Evolutionary conservation across 2,888 invertebrate genomes (phyloP).

Genomic region (Balanococcus diminutus): DNA sequence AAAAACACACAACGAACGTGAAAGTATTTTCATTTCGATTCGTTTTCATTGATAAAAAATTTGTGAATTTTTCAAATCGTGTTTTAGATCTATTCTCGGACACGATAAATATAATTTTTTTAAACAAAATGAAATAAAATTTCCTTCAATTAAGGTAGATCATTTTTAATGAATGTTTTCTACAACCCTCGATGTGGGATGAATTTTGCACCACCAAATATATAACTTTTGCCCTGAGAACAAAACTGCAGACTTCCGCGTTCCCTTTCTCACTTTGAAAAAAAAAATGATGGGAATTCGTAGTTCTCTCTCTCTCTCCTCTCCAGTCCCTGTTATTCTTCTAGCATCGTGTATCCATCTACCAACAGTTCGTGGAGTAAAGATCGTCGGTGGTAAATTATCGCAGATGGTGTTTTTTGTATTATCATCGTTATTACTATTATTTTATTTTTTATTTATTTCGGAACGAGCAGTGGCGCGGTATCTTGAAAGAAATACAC

Average conservation of each 20-base stretch:
- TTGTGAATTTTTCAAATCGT: too few relatives aligned
- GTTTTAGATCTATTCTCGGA: too few relatives aligned
- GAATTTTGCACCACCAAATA: constrained; percentile 14
- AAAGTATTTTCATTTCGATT: background rate
- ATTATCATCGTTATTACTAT: background rate
- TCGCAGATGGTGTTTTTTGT: constrained; percentile 50
- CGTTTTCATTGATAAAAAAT: background rate
- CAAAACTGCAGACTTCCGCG: constrained; percentile 53
- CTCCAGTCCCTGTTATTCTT: background rate
- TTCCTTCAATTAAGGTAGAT: too few relatives aligned
- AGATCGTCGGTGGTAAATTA: constrained; percentile 43
- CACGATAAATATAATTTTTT: too few relatives aligned
- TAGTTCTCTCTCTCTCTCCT: background rate
- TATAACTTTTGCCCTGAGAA: constrained; percentile 47
- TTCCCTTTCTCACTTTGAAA: constrained; percentile 52
- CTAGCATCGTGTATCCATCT: background rate
- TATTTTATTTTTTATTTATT: background rate
- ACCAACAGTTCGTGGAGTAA: background rate
- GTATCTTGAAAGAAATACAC: constrained; percentile 44
- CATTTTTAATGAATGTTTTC: too few relatives aligned
- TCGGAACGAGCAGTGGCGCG: constrained; percentile 21
- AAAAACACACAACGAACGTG: background rate
- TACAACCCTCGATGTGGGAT: background rate
- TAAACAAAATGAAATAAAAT: too few relatives aligned
- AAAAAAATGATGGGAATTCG: constrained; percentile 47